Evolutionary conservation across 2,113 vertebrate species (phyloP), one percentile per base, ranked within the genome.

Genomic region (Cyanoramphus novaezelandiae): DNA sequence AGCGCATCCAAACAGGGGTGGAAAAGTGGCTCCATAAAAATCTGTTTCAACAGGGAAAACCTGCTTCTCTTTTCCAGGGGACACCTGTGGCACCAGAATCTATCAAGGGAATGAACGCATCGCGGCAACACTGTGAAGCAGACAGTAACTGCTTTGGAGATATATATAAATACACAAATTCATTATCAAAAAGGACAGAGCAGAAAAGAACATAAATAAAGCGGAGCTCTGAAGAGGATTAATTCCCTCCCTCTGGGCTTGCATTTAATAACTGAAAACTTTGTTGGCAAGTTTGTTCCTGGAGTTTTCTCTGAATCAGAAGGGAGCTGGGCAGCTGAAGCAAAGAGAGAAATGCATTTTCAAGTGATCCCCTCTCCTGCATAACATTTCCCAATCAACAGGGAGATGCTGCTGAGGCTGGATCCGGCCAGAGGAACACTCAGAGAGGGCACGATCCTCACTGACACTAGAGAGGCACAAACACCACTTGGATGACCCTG

Each of bases 331-430:
- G 33, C 53, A 92, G 41, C 46, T 49, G 75, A 92, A 79, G 15
- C 31, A 52, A 77, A 46, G 65, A 74, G 78, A 67, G 90, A 90
- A 92, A 85, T 31, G 15, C 10, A 16, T 90, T 85, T 90, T 59
- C 50, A 75, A 21, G 65, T 12, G 55, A 82, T 70, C 47, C 50
- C 86, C 20, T 79, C 82, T 88, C 35, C 79, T 63, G 55, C 37
- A 24, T 7, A 18, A 13, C 29, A 67, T 52, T 47, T 75, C 55
- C 20, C 41, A 39, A 3, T 0, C 0, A 6, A 49, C n/a, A 50
- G 29, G 29, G 33, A 69, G 46, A 60, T 0, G 0, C 53, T 60
- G 35, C 72, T n/a, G 39, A n/a, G 87, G 44, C 39, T 88, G 82
- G 17, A 35, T 41, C 4, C 31, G 28, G 9, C 67, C 70, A 62